Conservation (phyloP, 1,140 invertebrate species). For the Trinorchestia longiramus region DNA sequence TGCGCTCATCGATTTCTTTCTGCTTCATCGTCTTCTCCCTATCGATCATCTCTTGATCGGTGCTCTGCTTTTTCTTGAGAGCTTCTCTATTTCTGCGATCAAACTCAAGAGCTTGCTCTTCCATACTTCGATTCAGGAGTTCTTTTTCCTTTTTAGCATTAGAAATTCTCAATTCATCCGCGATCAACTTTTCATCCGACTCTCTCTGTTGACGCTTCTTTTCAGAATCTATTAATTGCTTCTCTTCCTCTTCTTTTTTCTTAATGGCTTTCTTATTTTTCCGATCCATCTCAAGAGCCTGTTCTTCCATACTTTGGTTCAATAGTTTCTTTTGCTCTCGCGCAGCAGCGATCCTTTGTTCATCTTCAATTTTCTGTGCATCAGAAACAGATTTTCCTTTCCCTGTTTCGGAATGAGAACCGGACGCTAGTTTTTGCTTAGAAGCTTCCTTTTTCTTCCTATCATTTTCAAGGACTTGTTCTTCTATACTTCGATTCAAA, state of each 20-base stretch:
- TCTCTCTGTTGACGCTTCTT: conserved; percentile 4
- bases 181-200: not conserved
- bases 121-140: not conserved
- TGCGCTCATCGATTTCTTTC: not conserved
- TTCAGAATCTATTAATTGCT: not conserved
- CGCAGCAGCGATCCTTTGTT: not conserved
- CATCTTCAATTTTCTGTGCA: not conserved
- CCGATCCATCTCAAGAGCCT: not conserved
- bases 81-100: not conserved
- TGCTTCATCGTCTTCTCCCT: not conserved
- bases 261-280: not conserved
- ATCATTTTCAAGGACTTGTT: conserved; percentile 14
- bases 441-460: not conserved
- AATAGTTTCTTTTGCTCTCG: not conserved
- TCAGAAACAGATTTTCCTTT: not conserved
- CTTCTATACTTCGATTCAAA: conserved; percentile 6
- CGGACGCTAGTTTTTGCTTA: not conserved
- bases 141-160: conserved; percentile 35
- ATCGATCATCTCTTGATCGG: not conserved
- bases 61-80: not conserved
- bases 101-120: conserved; percentile 40
- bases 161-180: not conserved
- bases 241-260: not conserved
- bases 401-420: not conserved
- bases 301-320: conserved; percentile 31